These are phyloP conservation scores for Onychomys torridus DNA, from an alignment of 2,797 vertebrate species.

Conservation along the genomic window DNA sequence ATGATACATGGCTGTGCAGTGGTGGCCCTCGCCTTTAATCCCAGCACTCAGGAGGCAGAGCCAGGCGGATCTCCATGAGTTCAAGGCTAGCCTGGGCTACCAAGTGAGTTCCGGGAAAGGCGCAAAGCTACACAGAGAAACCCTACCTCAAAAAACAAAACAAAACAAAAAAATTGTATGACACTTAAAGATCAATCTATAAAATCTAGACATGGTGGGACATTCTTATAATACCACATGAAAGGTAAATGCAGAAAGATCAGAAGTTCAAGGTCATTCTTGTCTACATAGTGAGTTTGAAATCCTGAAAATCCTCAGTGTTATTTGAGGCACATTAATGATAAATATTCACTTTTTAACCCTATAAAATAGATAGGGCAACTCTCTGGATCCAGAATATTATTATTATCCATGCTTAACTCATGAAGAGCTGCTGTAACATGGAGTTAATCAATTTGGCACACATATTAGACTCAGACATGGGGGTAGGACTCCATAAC, in stretches of 20 bases:
- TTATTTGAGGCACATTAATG: not conserved
- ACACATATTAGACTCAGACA: not conserved
- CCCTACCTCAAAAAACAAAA: too few relatives aligned
- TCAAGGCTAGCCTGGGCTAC: too few relatives aligned
- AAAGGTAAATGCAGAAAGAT: not conserved
- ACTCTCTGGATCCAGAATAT: not conserved
- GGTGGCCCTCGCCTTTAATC: too few relatives aligned
- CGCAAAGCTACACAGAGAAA: too few relatives aligned
- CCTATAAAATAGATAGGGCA: not conserved
- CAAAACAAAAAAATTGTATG: too few relatives aligned
- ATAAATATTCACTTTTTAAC: not conserved
- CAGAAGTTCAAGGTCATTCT: not conserved
- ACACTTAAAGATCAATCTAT: not conserved
- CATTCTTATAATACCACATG: not conserved
- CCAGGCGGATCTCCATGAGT: too few relatives aligned
- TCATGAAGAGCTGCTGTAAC: not conserved
- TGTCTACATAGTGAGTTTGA: not conserved
- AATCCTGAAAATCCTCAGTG: not conserved
- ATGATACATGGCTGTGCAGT: too few relatives aligned
- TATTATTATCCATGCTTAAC: not conserved
- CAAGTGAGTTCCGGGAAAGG: too few relatives aligned
- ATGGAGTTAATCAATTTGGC: not conserved
- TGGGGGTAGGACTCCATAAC: not conserved
- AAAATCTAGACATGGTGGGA: not conserved
- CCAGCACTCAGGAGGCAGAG: too few relatives aligned